A percentile compares a stretch with the other conserved stretches of the same genome.
Evolutionary conservation across 1,140 invertebrate genomes (phyloP).

Genomic region (Camponotus floridanus): DNA sequence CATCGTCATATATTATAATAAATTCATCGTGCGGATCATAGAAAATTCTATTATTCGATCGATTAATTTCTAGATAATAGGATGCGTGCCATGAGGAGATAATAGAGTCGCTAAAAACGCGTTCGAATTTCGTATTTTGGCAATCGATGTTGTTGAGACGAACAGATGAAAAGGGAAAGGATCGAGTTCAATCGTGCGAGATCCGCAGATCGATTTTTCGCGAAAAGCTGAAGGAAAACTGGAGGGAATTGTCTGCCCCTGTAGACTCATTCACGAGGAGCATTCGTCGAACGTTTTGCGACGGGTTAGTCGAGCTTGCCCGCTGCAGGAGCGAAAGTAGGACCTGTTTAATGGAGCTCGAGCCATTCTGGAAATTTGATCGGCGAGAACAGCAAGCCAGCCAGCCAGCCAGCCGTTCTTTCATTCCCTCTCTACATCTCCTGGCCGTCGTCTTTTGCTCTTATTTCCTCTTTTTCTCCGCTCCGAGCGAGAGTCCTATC

Average conservation of each 20-base stretch:
- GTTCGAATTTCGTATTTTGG: conserved; percentile 20
- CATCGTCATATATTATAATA: neutral
- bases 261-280: conserved; percentile 51
- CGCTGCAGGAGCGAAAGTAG: conserved; percentile 70
- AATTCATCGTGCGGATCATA: neutral
- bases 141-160: conserved; percentile 44
- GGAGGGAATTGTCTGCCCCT: conserved; percentile 61
- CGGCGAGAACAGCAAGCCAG: conserved; percentile 78
- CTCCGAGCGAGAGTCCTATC: conserved; percentile 60
- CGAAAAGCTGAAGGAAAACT: conserved; percentile 42
- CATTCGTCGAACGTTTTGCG: conserved; percentile 76
- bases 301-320: conserved; percentile 68
- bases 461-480: conserved; percentile 69
- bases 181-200: conserved; percentile 71
- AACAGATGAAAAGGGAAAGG: conserved; percentile 49
- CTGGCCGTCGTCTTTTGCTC: conserved; percentile 51
- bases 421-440: conserved; percentile 27
- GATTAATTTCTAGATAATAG: neutral
- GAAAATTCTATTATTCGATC: conserved; percentile 12
- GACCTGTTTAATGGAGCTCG: conserved; percentile 80
- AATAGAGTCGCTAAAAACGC: conserved; percentile 11
- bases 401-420: conserved; percentile 72
- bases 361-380: conserved; percentile 82
- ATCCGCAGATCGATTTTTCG: conserved; percentile 66
- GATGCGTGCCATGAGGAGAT: neutral